A percentile compares a stretch with the other conserved stretches of the same genome.
Evolutionary conservation across 2,888 invertebrate genomes (phyloP).

Genomic region (Hypselothyrea guttata): DNA sequence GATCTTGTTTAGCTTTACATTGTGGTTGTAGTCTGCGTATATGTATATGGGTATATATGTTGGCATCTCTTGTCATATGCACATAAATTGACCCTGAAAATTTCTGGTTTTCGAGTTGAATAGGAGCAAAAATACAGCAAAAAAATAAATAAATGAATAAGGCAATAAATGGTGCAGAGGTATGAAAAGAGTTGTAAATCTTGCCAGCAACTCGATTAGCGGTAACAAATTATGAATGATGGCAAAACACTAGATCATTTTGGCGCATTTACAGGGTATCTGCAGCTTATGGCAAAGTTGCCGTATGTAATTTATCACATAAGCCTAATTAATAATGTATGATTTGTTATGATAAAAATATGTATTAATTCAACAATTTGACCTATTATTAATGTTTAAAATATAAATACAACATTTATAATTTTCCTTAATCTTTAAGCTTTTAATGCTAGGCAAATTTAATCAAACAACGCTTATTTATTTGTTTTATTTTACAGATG

Average conservation of each 20-base stretch:
- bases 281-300: no score
- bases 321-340: no score
- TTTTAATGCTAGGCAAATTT: no score
- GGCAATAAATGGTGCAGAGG: not conserved
- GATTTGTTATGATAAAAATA: no score
- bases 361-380: no score
- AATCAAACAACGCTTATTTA: no score
- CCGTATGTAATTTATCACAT: slow-evolving; percentile 2
- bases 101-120: slow-evolving; percentile 72
- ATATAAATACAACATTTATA: no score
- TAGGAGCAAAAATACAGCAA: slow-evolving; percentile 44
- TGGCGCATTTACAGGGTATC: slow-evolving; percentile 16
- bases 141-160: slow-evolving; percentile 26
- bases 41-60: slow-evolving; percentile 41
- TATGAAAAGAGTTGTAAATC: slow-evolving; percentile 4
- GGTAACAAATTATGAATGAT: slow-evolving; percentile 22
- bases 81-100: slow-evolving; percentile 76
- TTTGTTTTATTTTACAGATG: slow-evolving; percentile 29
- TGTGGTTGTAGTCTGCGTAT: no score
- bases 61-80: slow-evolving; percentile 40
- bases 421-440: no score
- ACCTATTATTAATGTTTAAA: no score
- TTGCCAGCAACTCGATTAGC: slow-evolving; percentile 19
- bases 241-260: not conserved
- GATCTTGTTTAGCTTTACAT: slow-evolving; percentile 46